Conservation (phyloP, 2,113 vertebrate genomes). For the Probosciger aterrimus region DNA sequence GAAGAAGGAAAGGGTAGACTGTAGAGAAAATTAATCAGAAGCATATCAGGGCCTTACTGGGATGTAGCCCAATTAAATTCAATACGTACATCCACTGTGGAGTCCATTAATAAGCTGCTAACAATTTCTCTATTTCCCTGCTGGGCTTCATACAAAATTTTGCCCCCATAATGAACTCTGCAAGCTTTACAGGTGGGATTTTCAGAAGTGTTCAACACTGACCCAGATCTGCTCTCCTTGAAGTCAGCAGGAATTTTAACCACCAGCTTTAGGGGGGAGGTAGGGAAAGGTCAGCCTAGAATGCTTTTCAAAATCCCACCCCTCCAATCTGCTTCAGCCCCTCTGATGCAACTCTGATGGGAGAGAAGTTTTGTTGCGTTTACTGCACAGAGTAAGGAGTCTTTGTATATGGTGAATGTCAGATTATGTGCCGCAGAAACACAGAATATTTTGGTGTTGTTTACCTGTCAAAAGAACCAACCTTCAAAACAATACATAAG, state of each 20-base stretch:
- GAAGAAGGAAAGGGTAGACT: background rate
- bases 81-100: slow-evolving; percentile 8
- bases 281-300: slow-evolving; percentile 12
- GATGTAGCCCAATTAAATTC: slow-evolving; percentile 57
- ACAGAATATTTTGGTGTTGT: background rate
- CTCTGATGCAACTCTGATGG: accelerated
- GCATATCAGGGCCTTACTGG: slow-evolving; percentile 18
- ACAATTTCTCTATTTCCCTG: slow-evolving; percentile 44
- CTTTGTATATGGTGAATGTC: background rate
- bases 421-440: background rate
- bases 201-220: slow-evolving; percentile 22
- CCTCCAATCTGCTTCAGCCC: background rate
- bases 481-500: background rate
- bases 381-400: background rate
- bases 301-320: slow-evolving; percentile 17
- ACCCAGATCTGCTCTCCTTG: slow-evolving; percentile 40
- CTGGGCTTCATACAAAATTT: slow-evolving; percentile 54
- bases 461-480: background rate
- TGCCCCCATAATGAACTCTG: slow-evolving; percentile 55
- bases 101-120: slow-evolving; percentile 57
- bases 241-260: slow-evolving; percentile 58
- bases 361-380: background rate
- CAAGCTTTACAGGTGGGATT: slow-evolving; percentile 61
- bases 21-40: slow-evolving; percentile 43
- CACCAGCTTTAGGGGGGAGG: background rate